Conservation (phyloP, 2,797 vertebrate species). For the Sciurus vulgaris region DNA sequence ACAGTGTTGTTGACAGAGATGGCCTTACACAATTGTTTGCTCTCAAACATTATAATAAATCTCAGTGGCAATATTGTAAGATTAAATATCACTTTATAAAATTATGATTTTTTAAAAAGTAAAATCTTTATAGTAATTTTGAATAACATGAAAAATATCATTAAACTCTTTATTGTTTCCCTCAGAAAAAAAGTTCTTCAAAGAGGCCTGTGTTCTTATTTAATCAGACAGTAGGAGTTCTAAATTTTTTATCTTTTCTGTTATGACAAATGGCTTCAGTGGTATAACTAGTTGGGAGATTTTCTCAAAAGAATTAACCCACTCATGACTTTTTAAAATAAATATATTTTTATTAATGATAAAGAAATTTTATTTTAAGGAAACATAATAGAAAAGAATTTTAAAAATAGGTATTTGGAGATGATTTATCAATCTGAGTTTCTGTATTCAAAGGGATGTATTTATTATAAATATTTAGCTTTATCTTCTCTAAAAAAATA, state of each 20-base stretch:
- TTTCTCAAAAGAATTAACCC: neutral
- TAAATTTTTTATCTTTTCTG: neutral
- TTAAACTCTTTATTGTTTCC: neutral
- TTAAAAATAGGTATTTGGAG: neutral
- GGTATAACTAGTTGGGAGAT: neutral
- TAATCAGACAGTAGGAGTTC: neutral
- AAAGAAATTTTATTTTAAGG: neutral
- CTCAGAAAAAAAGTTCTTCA: neutral
- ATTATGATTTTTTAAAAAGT: neutral
- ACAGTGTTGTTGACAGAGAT: neutral
- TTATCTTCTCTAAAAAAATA: neutral
- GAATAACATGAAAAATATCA: neutral
- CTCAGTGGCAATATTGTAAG: neutral
- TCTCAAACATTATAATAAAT: neutral
- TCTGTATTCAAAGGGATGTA: constrained; percentile 13
- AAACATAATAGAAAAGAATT: neutral
- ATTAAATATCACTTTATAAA: neutral
- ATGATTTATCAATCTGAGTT: neutral
- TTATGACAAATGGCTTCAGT: neutral
- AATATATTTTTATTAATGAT: neutral
- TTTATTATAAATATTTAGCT: neutral
- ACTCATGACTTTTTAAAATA: neutral
- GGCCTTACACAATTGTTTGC: neutral
- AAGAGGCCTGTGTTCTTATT: neutral
- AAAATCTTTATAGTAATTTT: neutral